A percentile compares a stretch with the other conserved stretches of the same genome.
These are phyloP conservation scores for Tethya wilhelma DNA, from an alignment of 37 sponge, comb jelly and placozoan species.

Conservation along the genomic window DNA sequence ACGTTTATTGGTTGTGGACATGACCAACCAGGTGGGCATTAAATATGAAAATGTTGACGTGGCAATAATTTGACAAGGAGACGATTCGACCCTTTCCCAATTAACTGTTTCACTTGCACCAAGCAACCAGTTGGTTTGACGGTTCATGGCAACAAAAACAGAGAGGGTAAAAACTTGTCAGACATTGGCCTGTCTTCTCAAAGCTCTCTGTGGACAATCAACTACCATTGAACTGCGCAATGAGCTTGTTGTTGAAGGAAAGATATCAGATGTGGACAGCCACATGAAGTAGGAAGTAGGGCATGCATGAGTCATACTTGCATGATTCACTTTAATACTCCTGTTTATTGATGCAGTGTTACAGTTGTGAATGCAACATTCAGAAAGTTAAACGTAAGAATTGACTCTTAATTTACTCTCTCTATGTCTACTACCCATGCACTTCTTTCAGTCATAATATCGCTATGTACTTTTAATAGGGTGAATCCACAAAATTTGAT, in stretches of 20 bases:
- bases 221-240: constrained; percentile 42
- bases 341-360: constrained; percentile 5
- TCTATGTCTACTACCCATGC: neutral
- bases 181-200: constrained; percentile 33
- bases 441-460: constrained; percentile 5
- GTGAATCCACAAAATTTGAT: neutral
- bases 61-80: too few species aligned
- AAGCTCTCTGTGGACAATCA: constrained; percentile 3
- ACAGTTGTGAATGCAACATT: neutral
- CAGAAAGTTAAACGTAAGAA: constrained; percentile 25
- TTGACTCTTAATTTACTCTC: neutral
- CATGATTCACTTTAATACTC: neutral
- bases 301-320: neutral
- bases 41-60: too few species aligned
- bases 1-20: too few species aligned
- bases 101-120: too few species aligned
- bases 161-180: neutral
- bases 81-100: too few species aligned
- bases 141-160: neutral
- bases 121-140: too few species aligned
- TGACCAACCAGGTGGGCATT: too few species aligned
- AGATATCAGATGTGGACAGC: constrained; percentile 16
- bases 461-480: too few species aligned
- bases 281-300: constrained; percentile 56
- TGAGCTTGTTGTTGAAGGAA: constrained; percentile 26